phyloP scores from a whole-genome alignment of 2,888 invertebrate genomes.

The Eueremaeus valkanovi region DNA sequence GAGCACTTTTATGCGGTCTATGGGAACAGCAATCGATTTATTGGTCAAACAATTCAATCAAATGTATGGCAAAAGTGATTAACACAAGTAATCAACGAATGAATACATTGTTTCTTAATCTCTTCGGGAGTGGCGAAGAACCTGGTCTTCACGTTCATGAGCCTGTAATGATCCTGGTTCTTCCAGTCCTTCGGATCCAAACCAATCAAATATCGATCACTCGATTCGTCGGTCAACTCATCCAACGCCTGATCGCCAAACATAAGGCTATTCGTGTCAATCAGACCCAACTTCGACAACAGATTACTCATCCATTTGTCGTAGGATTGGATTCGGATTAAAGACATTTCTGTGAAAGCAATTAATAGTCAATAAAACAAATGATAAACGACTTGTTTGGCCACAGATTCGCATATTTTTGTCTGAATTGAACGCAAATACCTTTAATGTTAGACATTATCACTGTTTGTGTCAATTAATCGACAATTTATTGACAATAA shows the following conservation, averaged over 20 bases:
- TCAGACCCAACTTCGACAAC: background rate
- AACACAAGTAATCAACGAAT: background rate
- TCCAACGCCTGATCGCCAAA: background rate
- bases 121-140: conserved; percentile 83
- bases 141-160: conserved; percentile 78
- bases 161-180: conserved; percentile 93
- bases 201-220: conserved; percentile 75
- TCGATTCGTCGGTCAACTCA: conserved; percentile 49
- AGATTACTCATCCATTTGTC: background rate
- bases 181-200: conserved; percentile 96
- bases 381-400: background rate
- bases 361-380: background rate
- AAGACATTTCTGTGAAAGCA: conserved; percentile 23
- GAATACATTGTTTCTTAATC: conserved; percentile 86
- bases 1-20: conserved; percentile 74
- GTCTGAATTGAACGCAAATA: background rate
- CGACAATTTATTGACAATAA: background rate
- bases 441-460: background rate
- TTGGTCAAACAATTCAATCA: conserved; percentile 36
- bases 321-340: background rate
- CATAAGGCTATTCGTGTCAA: background rate
- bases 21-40: conserved; percentile 29
- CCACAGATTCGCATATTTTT: background rate
- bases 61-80: background rate
- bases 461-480: background rate